Evolutionary conservation across 2,113 vertebrate genomes (phyloP), one percentile per base, ranked within the genome.

Genomic region (Grammomys surdaster): DNA sequence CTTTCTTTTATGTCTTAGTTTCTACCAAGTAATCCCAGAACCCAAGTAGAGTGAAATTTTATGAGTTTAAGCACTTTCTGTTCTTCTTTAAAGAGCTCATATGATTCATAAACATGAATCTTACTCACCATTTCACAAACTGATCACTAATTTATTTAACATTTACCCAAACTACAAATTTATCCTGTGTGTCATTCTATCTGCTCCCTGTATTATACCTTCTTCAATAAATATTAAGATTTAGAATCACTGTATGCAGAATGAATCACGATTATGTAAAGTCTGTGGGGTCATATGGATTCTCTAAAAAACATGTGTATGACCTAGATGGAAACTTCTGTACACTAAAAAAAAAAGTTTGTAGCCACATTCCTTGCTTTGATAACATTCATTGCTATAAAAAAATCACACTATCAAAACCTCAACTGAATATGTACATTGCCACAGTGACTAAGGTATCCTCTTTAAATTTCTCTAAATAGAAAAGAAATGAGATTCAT

Each of bases 371-470:
- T 43, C 85, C 65, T 96, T 75, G 48, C 90, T 56, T 14, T 97
- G 81, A 88, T 98, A 96, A 86, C 89, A 90, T 93, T 56, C 87
- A 80, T 93, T 97, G 77, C 97, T 98, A 98, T 97, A 98, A 98
- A 40, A 98, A 98, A 98, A 94, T 91, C 97, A 98, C 87, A 95
- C 96, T 92, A 97, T 97, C 86, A 82, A 97, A 98, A 98, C 97
- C 97, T 97, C 97, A 90, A 88, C 69, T 94, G 97, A 98, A 96
- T 98, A 98, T 98, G 90, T 97, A 98, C 87, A 86, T 95, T 95
- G 95, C 94, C 97, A 96, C 95, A 95, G 98, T 98, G 98, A 97
- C 98, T 98, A 98, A 98, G 96, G 98, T 97, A 98, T 98, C 96
- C 43, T 60, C 89, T 97, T 97, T 95, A 97, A 96, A 98, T 97